Conservation (phyloP, 2,797 vertebrate species). For the Hylomyscus alleni region DNA sequence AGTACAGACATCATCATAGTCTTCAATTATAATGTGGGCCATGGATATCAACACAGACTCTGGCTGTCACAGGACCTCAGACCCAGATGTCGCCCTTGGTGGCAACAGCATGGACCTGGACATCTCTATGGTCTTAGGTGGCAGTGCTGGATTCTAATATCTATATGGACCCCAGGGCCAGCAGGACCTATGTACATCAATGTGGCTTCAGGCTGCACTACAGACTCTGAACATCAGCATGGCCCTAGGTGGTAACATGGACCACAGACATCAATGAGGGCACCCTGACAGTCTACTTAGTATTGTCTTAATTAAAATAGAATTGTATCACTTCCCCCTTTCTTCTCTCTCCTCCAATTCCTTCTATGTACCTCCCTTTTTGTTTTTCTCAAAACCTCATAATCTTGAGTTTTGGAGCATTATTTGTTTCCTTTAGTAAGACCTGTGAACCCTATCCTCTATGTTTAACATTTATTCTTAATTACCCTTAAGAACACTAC, state of each 20-base stretch:
- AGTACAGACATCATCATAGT: not conserved
- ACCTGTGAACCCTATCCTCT: slow-evolving; percentile 42
- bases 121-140: not conserved
- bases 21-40: no score
- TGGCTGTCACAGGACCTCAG: not conserved
- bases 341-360: no score
- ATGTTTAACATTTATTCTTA: slow-evolving; percentile 62
- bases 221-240: no score
- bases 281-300: no score
- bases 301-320: not conserved
- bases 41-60: not conserved
- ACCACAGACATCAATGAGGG: no score
- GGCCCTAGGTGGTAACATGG: no score
- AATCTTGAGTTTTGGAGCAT: slow-evolving; percentile 58
- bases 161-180: no score
- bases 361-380: not conserved
- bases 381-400: not conserved
- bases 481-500: slow-evolving; percentile 40
- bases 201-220: no score
- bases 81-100: not conserved
- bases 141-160: no score
- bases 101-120: not conserved
- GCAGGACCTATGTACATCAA: no score
- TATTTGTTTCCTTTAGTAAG: slow-evolving; percentile 29
- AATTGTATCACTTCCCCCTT: not conserved